Evolutionary conservation across 2,888 invertebrate genomes (phyloP).

Genomic region (Drosophila antonietae): DNA sequence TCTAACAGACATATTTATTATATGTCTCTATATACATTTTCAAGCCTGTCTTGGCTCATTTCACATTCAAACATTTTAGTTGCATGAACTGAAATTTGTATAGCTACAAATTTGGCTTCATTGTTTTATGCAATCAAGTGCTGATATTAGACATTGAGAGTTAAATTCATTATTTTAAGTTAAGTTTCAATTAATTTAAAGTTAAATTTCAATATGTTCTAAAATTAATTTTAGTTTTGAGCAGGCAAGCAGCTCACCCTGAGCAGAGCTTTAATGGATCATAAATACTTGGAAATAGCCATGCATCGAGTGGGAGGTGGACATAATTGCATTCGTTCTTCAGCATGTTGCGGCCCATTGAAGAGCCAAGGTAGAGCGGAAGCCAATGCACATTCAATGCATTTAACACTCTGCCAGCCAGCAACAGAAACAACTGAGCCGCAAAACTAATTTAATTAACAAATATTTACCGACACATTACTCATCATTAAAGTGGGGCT

Average conservation of each 20-base stretch:
- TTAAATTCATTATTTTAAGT: neutral
- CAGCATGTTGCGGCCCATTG: conserved; percentile 2
- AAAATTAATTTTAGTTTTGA: neutral
- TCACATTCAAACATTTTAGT: no score
- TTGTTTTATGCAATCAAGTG: neutral
- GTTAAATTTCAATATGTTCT: neutral
- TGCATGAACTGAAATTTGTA: no score
- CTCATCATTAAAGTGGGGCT: conserved; percentile 50
- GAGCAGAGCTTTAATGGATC: neutral
- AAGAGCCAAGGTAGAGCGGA: conserved; percentile 1
- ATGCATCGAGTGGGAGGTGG: neutral
- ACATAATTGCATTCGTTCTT: conserved; percentile 10
- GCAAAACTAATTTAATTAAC: conserved; percentile 60
- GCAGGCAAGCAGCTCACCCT: neutral
- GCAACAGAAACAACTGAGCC: conserved; percentile 7
- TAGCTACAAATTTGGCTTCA: no score
- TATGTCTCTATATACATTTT: no score
- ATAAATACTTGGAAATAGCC: neutral
- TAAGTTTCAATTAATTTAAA: neutral
- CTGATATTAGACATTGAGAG: neutral
- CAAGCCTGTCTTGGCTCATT: no score
- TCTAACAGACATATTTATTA: no score
- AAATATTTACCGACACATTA: conserved; percentile 66
- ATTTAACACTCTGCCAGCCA: conserved; percentile 43
- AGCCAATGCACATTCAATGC: conserved; percentile 15